phyloP scores from a whole-genome alignment of 2,888 invertebrate genomes.

The Drosophila meridiana region DNA sequence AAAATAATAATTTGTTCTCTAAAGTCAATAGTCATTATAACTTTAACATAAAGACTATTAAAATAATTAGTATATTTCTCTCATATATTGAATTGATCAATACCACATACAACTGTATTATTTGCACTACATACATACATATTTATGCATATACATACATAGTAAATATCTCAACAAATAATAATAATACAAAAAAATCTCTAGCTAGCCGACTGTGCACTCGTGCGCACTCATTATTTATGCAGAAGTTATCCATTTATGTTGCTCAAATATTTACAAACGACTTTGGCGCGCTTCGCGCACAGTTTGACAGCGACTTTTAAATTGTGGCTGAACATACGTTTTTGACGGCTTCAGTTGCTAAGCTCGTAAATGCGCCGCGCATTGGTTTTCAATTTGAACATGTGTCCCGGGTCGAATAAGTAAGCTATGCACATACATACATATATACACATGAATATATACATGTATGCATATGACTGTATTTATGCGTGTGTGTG shows the following conservation, averaged over 20 bases:
- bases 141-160: not conserved
- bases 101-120: not conserved
- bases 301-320: conserved; percentile 43
- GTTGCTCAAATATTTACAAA: conserved; percentile 33
- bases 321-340: conserved; percentile 13
- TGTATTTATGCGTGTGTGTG: not conserved
- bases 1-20: too few relatives aligned
- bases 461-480: not conserved
- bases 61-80: too few relatives aligned
- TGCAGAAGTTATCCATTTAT: conserved; percentile 31
- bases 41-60: too few relatives aligned
- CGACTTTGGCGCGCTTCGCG: conserved; percentile 6
- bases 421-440: conserved; percentile 33
- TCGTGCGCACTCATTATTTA: conserved; percentile 18
- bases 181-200: not conserved
- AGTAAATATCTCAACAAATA: not conserved
- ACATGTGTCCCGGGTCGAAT: conserved; percentile 47
- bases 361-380: conserved; percentile 46
- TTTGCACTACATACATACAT: not conserved
- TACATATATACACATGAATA: not conserved
- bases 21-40: too few relatives aligned
- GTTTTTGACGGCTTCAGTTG: conserved; percentile 15
- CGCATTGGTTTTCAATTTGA: conserved; percentile 70
- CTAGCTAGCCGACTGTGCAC: not conserved
- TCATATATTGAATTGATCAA: too few relatives aligned